A percentile compares a stretch with the other conserved stretches of the same genome.
Evolutionary conservation across 2,797 vertebrate species (phyloP).

Genomic region (Pristis pectinata): DNA sequence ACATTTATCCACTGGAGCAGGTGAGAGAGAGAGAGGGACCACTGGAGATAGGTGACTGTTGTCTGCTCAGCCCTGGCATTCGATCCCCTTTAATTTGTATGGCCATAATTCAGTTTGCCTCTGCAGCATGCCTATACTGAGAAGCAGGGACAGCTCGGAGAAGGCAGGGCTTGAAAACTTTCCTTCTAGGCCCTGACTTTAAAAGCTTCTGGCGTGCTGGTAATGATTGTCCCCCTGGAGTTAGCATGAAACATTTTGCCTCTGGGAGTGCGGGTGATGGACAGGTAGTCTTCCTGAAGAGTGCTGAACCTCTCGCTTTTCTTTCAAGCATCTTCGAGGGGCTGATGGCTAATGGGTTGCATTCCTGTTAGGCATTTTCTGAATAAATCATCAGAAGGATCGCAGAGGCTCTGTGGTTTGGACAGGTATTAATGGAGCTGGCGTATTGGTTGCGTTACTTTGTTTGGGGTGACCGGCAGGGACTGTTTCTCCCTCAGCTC

Average conservation of each 20-base stretch:
- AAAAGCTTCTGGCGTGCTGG: neutral
- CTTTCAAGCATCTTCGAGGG: neutral
- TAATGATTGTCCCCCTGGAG: slow-evolving; percentile 21
- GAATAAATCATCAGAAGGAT: neutral
- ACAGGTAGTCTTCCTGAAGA: slow-evolving; percentile 3
- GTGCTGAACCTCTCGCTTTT: neutral
- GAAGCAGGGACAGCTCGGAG: neutral
- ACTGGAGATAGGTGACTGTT: neutral
- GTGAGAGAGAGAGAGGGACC: too few species aligned
- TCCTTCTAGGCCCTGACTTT: too few species aligned
- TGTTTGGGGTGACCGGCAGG: neutral
- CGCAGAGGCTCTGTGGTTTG: neutral
- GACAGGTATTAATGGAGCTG: neutral
- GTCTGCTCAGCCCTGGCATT: neutral
- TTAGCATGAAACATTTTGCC: neutral
- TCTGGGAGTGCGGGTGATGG: neutral
- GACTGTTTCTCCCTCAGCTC: neutral
- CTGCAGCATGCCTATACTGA: neutral
- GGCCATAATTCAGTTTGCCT: neutral
- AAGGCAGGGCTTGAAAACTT: neutral
- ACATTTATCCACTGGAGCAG: neutral
- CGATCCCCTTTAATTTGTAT: neutral
- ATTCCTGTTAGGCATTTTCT: neutral
- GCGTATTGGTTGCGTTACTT: neutral
- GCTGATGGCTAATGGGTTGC: neutral